Base-by-base conservation (phyloP, 1,140 invertebrate genomes). In the Drosophila pectinifera region DNA sequence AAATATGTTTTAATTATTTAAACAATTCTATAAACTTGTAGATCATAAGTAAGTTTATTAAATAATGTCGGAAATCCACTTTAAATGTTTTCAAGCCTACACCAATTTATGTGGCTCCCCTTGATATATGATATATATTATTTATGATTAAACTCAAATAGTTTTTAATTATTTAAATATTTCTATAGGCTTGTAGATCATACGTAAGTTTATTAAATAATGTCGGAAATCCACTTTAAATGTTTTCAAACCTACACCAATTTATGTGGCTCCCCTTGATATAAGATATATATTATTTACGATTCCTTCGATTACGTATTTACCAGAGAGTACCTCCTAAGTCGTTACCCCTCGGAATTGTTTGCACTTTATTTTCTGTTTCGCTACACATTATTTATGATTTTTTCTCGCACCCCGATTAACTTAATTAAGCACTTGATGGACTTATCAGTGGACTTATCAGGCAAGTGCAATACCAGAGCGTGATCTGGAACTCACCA, bases 361-460 rank as follows among this genome's bases (percentile, higher is more conserved):
- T 75, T 75, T 65, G 24, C 34, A 36, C 39, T 36, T 69, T 58
- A 57, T 34, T 49, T 49, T 51, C 45, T 45, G 22, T 41, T 73
- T 72, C 39, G 55, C 54, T 63, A 58, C 53, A 65, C 57, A 45
- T 88, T 88, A 76, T 79, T 82, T 69, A 64, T 62, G 77, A 42
- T 49, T 57, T 55, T 69, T 61, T 69, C 58, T 58, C 59, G 28
- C 68, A 26, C 56, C 58, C 31, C 84, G 72, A 63, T 77, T 84
- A 84, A 84, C 76, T 88, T 69, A 89, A 89, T 89, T 89, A 88
- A 88, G 65, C 84, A 84, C 77, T 78, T 78, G 72, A 83, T 83
- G 68, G 72, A 74, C 67, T 83, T 89, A 88, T 88, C 83, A 73
- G 80, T 24, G n/a, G 73, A 63, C 65, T 82, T 86, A 88, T 88